These are phyloP conservation scores for Numida meleagris DNA, from an alignment of 2,113 vertebrate genomes.

Conservation along the genomic window DNA sequence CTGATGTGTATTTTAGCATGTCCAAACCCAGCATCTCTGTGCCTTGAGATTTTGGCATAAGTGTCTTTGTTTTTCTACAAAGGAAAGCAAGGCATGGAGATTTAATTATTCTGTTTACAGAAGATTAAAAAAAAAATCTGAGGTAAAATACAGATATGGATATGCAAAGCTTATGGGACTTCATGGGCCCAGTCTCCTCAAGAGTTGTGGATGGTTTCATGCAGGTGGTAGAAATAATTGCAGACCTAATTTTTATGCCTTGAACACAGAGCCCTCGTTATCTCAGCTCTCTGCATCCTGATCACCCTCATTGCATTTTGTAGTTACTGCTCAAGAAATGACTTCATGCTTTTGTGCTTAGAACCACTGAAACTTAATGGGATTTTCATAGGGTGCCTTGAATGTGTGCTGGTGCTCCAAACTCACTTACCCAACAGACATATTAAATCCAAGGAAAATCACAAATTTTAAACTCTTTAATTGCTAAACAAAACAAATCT, in stretches of 20 bases:
- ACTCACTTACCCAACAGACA: neutral
- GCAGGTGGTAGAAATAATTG: neutral
- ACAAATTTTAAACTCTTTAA: neutral
- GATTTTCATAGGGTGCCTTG: neutral
- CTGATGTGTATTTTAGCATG: neutral
- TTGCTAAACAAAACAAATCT: neutral
- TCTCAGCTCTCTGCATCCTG: neutral
- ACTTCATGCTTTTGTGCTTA: neutral
- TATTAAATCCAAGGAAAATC: neutral
- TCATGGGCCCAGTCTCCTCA: neutral
- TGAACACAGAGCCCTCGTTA: neutral
- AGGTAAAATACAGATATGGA: neutral
- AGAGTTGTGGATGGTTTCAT: neutral
- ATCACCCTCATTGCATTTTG: neutral
- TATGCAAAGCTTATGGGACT: neutral
- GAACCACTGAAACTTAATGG: neutral
- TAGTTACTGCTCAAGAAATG: neutral
- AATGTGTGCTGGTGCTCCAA: neutral
- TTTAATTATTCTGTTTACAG: neutral
- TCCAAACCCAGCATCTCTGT: neutral
- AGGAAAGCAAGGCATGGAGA: neutral
- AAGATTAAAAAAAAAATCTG: neutral
- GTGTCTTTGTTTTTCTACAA: neutral
- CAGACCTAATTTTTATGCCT: neutral
- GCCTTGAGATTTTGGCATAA: neutral